Conservation (phyloP, 1,140 invertebrate genomes). For the Drosophila triauraria region DNA sequence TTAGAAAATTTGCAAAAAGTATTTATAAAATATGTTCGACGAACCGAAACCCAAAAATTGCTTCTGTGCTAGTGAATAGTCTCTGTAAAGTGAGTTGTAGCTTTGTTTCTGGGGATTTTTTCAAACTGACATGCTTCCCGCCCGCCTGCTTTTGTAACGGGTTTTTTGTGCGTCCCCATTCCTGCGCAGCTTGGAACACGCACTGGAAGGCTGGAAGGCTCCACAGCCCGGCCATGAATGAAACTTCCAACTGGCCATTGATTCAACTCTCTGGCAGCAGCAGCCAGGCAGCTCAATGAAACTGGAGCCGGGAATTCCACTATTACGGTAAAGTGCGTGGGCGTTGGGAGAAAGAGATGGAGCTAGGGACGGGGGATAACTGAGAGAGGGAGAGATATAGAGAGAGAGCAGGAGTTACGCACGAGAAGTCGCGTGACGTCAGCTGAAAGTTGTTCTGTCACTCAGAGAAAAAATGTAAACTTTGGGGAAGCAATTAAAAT, state of each 20-base stretch:
- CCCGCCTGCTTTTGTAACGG: slow-evolving; percentile 27
- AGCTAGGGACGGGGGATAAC: background rate
- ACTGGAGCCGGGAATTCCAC: slow-evolving; percentile 44
- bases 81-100: background rate
- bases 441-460: slow-evolving; percentile 1
- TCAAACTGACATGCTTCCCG: background rate
- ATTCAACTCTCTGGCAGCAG: slow-evolving; percentile 18
- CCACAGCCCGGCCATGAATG: slow-evolving; percentile 26
- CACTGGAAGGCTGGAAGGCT: slow-evolving; percentile 33
- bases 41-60: background rate
- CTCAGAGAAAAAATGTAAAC: background rate
- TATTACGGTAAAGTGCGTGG: slow-evolving; percentile 27
- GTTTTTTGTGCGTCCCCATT: background rate
- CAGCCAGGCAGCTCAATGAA: slow-evolving; percentile 30
- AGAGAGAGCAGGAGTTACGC: slow-evolving; percentile 25
- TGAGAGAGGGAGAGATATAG: background rate
- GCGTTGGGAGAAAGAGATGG: slow-evolving; percentile 1
- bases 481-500: background rate
- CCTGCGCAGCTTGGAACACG: slow-evolving; percentile 48
- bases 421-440: slow-evolving; percentile 35
- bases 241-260: slow-evolving; percentile 36
- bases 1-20: slow-evolving; percentile 1
- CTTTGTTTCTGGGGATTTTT: background rate
- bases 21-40: background rate
- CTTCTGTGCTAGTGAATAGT: background rate